These are phyloP conservation scores for Bubo bubo DNA, from an alignment of 2,113 vertebrate species.

Conservation along the genomic window DNA sequence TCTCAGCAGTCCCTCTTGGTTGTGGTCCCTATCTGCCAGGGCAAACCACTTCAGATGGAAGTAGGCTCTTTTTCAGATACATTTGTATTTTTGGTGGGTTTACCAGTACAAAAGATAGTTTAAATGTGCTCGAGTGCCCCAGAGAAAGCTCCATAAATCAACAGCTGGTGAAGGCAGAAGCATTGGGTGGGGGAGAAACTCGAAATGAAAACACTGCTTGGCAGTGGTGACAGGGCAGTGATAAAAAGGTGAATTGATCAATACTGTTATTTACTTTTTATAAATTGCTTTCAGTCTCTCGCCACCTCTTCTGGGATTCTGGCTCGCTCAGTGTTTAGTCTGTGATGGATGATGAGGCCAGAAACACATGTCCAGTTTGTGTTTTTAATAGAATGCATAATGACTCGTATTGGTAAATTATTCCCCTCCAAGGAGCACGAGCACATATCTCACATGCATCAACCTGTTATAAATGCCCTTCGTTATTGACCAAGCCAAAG, in stretches of 20 bases:
- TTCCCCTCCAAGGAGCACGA: slow-evolving; percentile 45
- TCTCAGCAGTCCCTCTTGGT: background rate
- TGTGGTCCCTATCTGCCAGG: background rate
- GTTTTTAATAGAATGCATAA: slow-evolving; percentile 63
- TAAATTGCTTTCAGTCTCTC: slow-evolving; percentile 56
- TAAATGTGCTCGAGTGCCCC: background rate
- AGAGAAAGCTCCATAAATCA: slow-evolving; percentile 45
- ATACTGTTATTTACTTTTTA: slow-evolving; percentile 69
- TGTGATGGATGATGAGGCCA: slow-evolving; percentile 66
- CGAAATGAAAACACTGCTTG: background rate
- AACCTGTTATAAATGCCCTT: background rate
- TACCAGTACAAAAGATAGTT: background rate
- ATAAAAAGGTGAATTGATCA: slow-evolving; percentile 64
- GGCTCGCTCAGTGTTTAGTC: background rate
- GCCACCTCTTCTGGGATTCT: slow-evolving; percentile 30
- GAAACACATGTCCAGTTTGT: slow-evolving; percentile 26
- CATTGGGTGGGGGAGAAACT: background rate
- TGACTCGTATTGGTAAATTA: slow-evolving; percentile 52
- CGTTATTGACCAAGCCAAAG: background rate
- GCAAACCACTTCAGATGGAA: background rate
- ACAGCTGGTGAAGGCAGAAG: background rate
- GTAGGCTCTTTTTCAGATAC: background rate
- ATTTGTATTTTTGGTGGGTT: background rate
- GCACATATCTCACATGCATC: slow-evolving; percentile 20
- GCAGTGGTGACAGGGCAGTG: slow-evolving; percentile 12